Evolutionary conservation across 2,113 vertebrate genomes (phyloP), one percentile per base, ranked within the genome.

Genomic region (Myxocyprinus asiaticus): DNA sequence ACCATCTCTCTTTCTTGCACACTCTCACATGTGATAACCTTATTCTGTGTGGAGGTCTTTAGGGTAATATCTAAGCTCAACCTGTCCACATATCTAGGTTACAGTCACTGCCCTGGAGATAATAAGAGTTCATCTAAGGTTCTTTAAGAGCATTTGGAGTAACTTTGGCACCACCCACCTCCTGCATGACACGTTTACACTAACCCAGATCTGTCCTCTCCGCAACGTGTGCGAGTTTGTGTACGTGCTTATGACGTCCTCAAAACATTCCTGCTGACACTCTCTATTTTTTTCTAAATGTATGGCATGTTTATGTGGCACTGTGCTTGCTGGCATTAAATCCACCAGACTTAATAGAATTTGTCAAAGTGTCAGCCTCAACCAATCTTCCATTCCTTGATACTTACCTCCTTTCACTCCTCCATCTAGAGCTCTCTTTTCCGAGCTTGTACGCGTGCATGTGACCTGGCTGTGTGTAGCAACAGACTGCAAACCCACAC

Each of bases 11-110:
- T 65, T 50, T 59, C 51, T 43, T 12, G 14, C 45, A 55, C 33
- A 53, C 55, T n/a, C 45, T 61, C 55, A 43, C 63, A 53, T 64
- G 47, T 55, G 74, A 76, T 76, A 76, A 76, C 62, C 74, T 64
- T 76, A 43, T 65, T 70, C 71, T 82, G 67, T 33, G 51, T 78
- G 61, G 74, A 22, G 65, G 59, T 71, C 81, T 82, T 59, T 64
- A 73, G 67, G 76, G 76, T 78, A 78, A 82, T 67, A 77, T 67
- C 47, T 12, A 43, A 47, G 63, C 61, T 63, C 61, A 72, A 80
- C 69, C 76, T 82, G 59, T 67, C 56, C 71, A 64, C 68, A 55
- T 47, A 73, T 80, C 78, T 73, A 80, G 78, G 78, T 80, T 80
- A 64, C 68, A 64, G 64, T 55, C 55, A 45, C n/a, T 55, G 78